Conservation (phyloP, 2,888 invertebrate species). For the Steromphala cineraria region DNA sequence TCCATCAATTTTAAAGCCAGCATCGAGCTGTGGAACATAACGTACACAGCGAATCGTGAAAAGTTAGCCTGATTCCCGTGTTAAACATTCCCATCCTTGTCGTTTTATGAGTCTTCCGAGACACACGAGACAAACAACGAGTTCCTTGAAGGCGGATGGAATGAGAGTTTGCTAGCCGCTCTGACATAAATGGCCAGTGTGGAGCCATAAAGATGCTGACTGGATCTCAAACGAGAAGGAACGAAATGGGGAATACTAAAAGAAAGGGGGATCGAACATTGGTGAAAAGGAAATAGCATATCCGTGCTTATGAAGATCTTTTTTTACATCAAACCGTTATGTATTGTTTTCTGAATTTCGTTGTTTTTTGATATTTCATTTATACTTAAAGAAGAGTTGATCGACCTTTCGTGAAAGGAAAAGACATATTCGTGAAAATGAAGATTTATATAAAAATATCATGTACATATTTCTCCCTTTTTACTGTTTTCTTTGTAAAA, state of each 20-base stretch:
- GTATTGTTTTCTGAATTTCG: too few relatives aligned
- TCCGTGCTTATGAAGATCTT: not conserved
- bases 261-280: not conserved
- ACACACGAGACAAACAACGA: not conserved
- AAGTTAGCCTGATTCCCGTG: slow-evolving; percentile 11
- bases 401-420: too few relatives aligned
- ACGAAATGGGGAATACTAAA: not conserved
- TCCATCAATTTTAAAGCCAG: slow-evolving; percentile 12
- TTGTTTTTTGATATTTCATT: too few relatives aligned
- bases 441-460: too few relatives aligned
- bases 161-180: not conserved
- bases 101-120: not conserved
- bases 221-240: slow-evolving; percentile 15
- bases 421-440: too few relatives aligned
- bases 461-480: too few relatives aligned
- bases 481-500: too few relatives aligned
- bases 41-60: not conserved
- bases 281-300: not conserved
- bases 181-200: slow-evolving; percentile 15
- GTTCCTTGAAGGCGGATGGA: not conserved
- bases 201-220: not conserved
- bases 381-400: too few relatives aligned
- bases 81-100: slow-evolving; percentile 6
- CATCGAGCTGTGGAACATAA: not conserved
- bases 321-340: too few relatives aligned